Evolutionary conservation across 2,888 invertebrate species (phyloP), one percentile per base, ranked within the genome.

Genomic region (Embidobia sp.): DNA sequence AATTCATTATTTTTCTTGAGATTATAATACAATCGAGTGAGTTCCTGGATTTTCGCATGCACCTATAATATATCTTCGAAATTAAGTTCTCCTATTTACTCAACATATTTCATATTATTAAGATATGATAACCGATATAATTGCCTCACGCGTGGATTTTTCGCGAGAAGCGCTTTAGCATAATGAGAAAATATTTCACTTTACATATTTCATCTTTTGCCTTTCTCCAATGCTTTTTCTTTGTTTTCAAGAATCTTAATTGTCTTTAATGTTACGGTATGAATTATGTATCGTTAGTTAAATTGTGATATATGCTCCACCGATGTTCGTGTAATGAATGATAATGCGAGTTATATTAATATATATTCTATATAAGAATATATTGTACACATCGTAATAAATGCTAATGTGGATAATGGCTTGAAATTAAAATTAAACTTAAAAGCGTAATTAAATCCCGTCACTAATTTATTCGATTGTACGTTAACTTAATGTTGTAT

Each of bases 181-280:
- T 78, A 73, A 67, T 73, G 73, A 78, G 73, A 26, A 69, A 69
- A 64, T 74, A 72, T 77, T 77, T 63, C 63, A 67, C 67, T 55
- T 53, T 51, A 46, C 73, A 74, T 74, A 74, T 64, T 74, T 67
- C 67, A 75, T 75, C 67, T 48, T 75, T 61, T 31, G 48, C 64
- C 66, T 57, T 66, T 59, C 73, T 42, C 49, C 73, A 10, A 66
- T 67, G 48, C 61, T 67, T 75, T 75, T 67, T 75, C 67, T 75
- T 67, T 67, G 42, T 67, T 61, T 67, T 48, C 46, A 63, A 75
- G 67, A 51, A 40, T 75, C 53, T 67, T 67, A 67, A 75, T 75
- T 69, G 69, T 69, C 67, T 69, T 75, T 75, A 69, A 57, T 69
- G 35, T 51, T 69, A 42, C 55, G 11, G 55, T 10, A 75, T 67